Evolutionary conservation across 2,113 vertebrate species (phyloP), one percentile per base, ranked within the genome.

Genomic region (Zosterops borbonicus): DNA sequence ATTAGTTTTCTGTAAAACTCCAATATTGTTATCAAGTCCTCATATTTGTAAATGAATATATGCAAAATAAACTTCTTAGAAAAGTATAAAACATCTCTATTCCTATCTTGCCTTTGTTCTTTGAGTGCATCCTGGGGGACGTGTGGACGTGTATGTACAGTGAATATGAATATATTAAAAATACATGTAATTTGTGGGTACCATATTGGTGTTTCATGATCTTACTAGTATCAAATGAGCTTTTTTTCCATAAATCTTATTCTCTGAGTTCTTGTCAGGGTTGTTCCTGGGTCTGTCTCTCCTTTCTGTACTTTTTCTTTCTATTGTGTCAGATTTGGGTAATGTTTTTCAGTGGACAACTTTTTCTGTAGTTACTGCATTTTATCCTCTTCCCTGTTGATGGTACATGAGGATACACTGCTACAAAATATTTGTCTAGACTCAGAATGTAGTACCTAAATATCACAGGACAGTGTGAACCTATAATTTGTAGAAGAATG

Each of bases 401-500:
- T 24, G 14, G 25, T 23, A 8, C 23, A 16, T 63, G 35, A 83
- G 37, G 35, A 83, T 58, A 49, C 14, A 68, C 12, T 46, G 28
- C 35, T 77, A 46, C 2, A 74, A 83, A 87, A 87, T 53, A 27
- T 41, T 71, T 68, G 12, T 50, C 35, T 85, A 56, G 28, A 31
- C 25, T 55, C 64, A 55, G 47, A 69, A 86, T 53, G 13, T 56
- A 75, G 6, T 39, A 68, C 17, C 64, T 71, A 89, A 95, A 70
- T 85, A 42, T 42, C 69, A 89, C 1, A 14, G 56, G 24, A 65
- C 63, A 59, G 8, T 19, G 8, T 69, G 39, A 88, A 91, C 13
- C 74, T 85, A 62, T 47, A 80, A 87, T 73, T 91, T 88, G 41
- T 74, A 59, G 19, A 46, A 83, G 70, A 85, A 73, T 58, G 33